phyloP scores from a whole-genome alignment of 1,140 invertebrate genomes.

The Apis cerana region DNA sequence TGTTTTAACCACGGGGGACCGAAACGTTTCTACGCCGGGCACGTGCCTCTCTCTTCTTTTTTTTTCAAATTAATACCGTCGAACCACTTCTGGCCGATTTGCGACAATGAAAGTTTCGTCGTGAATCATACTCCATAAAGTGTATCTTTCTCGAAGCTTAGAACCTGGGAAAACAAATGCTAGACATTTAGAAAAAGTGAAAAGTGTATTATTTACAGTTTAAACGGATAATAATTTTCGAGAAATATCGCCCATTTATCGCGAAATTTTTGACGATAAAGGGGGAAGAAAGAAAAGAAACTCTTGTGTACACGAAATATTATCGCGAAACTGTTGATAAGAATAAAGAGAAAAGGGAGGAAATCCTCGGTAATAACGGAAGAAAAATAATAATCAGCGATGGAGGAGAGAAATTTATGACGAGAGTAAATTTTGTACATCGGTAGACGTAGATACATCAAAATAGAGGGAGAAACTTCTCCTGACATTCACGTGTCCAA shows the following conservation, averaged over 20 bases:
- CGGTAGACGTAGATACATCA: slow-evolving; percentile 35
- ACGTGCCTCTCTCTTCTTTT: slow-evolving; percentile 46
- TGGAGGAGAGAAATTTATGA: neutral
- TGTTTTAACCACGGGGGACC: slow-evolving; percentile 63
- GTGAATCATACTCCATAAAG: neutral
- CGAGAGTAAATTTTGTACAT: slow-evolving; percentile 35
- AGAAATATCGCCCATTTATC: no score
- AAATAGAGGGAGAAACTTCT: slow-evolving; percentile 59
- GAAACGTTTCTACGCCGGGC: slow-evolving; percentile 22
- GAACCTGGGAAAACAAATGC: neutral
- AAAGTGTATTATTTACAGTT: no score
- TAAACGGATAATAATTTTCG: no score
- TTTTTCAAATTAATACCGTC: slow-evolving; percentile 27
- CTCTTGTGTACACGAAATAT: no score
- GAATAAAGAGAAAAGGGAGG: no score
- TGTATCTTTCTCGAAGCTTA: neutral
- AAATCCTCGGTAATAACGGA: no score
- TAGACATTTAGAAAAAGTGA: neutral
- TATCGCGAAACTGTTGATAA: no score
- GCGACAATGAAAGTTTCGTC: slow-evolving; percentile 31
- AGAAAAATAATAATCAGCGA: neutral
- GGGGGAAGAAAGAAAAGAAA: no score
- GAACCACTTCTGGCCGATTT: slow-evolving; percentile 35
- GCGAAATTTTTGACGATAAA: no score
- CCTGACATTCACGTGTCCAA: slow-evolving; percentile 65